Conservation (phyloP, 2,797 vertebrate species). For the Peromyscus nudipes region DNA sequence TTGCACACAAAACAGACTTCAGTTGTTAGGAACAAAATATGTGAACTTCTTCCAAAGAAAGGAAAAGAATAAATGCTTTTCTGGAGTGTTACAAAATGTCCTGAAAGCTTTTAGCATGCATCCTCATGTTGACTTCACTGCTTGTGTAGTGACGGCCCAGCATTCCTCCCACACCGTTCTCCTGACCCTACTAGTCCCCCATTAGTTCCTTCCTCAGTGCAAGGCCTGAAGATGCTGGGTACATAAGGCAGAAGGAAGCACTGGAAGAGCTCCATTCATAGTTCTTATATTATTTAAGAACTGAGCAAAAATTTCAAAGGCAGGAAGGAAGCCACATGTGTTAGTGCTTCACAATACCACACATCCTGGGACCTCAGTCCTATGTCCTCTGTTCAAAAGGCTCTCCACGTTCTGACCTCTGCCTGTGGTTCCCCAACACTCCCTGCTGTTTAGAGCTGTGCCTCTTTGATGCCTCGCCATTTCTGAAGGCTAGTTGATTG, state of each 20-base stretch:
- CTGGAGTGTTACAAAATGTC: neutral
- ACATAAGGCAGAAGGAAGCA: neutral
- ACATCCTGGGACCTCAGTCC: neutral
- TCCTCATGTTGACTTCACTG: neutral
- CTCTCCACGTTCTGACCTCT: neutral
- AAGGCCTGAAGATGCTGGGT: neutral
- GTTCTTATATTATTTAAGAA: conserved; percentile 86
- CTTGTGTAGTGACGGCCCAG: neutral
- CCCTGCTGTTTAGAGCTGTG: neutral
- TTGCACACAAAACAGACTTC: neutral
- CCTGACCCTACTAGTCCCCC: neutral
- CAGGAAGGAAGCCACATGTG: conserved; percentile 54
- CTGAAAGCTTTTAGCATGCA: neutral
- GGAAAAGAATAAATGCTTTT: neutral
- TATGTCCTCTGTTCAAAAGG: neutral
- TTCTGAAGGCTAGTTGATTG: neutral
- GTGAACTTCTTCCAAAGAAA: neutral
- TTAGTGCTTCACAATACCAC: neutral
- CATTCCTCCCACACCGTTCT: neutral
- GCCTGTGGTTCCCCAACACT: neutral
- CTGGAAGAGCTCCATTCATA: conserved; percentile 47
- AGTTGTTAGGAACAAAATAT: neutral
- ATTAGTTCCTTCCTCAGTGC: neutral
- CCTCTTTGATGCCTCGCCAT: neutral
- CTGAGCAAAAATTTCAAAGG: conserved; percentile 81